Base-by-base conservation (phyloP, 2,888 invertebrate genomes). In the Drosophila tripunctata region DNA sequence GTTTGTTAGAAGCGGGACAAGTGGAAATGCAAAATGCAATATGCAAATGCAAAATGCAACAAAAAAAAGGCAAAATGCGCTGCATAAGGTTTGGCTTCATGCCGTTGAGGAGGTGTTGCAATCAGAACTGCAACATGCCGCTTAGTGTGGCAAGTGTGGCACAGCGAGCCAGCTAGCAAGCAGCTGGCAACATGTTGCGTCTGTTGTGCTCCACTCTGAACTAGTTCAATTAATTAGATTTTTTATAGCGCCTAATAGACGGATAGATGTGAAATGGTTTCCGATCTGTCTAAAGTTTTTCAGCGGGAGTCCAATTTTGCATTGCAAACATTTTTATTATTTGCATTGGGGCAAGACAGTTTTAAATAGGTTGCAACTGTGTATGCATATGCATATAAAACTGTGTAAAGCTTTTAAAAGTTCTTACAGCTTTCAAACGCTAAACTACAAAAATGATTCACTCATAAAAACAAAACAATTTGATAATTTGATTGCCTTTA, bases 91-190 rank as follows among this genome's bases (percentile, higher is more conserved):
- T 54, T 50, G 62, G 51, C 58, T 56, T 31, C 52, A 64, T 66
- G 64, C 41, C 44, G 45, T 47, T n/a, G 36, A 4, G 27, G 24
- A 71, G 61, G 72, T 72, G 71, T 72, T 62, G 71, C 67, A 72
- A 72, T 67, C 62, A 71, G 72, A 67, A 62, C 71, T 54, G 70
- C 68, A 35, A 40, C 61, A 47, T 17, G 38, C 27, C 27, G 27
- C n/a, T 12, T 4, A 15, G 24, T 45, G 44, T 54, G 48, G 54
- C 43, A 45, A 35, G 45, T 54, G 55, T 41, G 22, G 56, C 47
- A 38, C n/a, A 30, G 35, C 47, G n/a, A 35, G 19, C 21, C 8
- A 22, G 36, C 24, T 33, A 24, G 36, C 50, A 50, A 36, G 19
- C 45, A 30, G 15, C 17, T 17, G 17, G 24, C 40, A 55, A 38